Conservation (phyloP, 1,140 invertebrate species). For the Zophobas morio region DNA sequence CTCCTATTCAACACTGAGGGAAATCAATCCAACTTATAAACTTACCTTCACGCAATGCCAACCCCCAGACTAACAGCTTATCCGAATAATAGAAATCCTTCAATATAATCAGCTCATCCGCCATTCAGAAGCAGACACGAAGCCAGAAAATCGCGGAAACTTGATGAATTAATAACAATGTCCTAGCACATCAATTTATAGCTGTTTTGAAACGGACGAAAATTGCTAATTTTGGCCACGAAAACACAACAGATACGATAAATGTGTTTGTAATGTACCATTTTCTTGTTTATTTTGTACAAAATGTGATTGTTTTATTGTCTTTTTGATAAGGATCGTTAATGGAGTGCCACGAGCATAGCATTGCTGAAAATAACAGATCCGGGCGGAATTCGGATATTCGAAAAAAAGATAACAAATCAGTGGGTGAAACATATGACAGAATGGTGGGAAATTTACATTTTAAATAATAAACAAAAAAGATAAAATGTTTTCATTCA, state of each 20-base stretch:
- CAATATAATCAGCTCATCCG: conserved; percentile 16
- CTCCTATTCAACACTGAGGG: conserved; percentile 1
- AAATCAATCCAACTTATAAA: conserved; percentile 41
- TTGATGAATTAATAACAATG: conserved; percentile 14
- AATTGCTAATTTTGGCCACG: no score
- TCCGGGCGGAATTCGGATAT: not conserved
- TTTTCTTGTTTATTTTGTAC: conserved; percentile 1
- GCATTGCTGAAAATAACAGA: conserved; percentile 8
- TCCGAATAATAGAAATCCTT: conserved; percentile 11
- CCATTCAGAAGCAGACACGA: not conserved
- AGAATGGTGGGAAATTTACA: conserved; percentile 17
- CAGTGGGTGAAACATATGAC: conserved; percentile 7
- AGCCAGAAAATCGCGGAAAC: not conserved
- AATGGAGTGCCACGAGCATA: conserved; percentile 27
- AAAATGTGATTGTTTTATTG: conserved; percentile 25
- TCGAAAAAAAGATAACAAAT: conserved; percentile 26
- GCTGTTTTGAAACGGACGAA: not conserved
- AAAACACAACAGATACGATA: not conserved
- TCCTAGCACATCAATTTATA: not conserved
- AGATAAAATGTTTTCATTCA: conserved; percentile 12
- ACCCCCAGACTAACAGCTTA: conserved; percentile 34
- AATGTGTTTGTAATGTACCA: not conserved
- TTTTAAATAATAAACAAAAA: conserved; percentile 1
- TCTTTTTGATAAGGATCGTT: conserved; percentile 31
- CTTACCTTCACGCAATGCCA: conserved; percentile 35